Evolutionary conservation across 2,888 invertebrate genomes (phyloP).

Genomic region (Leucophora obtusa): DNA sequence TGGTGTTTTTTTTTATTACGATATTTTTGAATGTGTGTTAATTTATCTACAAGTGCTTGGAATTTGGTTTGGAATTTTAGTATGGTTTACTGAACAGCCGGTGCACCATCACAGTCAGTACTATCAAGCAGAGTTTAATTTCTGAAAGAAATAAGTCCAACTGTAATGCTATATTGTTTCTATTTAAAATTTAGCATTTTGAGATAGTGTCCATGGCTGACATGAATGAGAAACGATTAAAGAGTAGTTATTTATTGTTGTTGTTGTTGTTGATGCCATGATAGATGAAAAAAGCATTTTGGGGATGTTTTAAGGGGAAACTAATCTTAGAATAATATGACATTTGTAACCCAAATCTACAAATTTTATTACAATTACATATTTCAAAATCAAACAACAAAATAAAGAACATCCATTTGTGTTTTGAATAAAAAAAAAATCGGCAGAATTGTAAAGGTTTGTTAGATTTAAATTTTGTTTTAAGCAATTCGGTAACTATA

Average conservation of each 20-base stretch:
- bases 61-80: constrained; percentile 34
- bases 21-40: constrained; percentile 46
- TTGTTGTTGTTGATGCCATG: constrained; percentile 55
- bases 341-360: no score
- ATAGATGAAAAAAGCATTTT: constrained; percentile 56
- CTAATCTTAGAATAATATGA: not conserved
- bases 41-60: constrained; percentile 53
- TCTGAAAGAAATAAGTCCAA: constrained; percentile 77
- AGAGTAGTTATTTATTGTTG: not conserved
- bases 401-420: no score
- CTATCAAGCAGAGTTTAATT: constrained; percentile 76
- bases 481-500: no score
- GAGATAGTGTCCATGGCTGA: constrained; percentile 63
- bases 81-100: constrained; percentile 70
- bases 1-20: constrained; percentile 16
- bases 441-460: no score
- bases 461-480: no score
- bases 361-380: no score
- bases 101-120: constrained; percentile 77
- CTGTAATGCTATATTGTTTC: constrained; percentile 64
- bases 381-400: no score
- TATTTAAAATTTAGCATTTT: constrained; percentile 51
- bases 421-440: no score
- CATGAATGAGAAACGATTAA: constrained; percentile 57
- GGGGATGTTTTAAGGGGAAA: constrained; percentile 27